These are phyloP conservation scores for Borostomias antarcticus DNA, from an alignment of 2,797 vertebrate species.

Conservation along the genomic window DNA sequence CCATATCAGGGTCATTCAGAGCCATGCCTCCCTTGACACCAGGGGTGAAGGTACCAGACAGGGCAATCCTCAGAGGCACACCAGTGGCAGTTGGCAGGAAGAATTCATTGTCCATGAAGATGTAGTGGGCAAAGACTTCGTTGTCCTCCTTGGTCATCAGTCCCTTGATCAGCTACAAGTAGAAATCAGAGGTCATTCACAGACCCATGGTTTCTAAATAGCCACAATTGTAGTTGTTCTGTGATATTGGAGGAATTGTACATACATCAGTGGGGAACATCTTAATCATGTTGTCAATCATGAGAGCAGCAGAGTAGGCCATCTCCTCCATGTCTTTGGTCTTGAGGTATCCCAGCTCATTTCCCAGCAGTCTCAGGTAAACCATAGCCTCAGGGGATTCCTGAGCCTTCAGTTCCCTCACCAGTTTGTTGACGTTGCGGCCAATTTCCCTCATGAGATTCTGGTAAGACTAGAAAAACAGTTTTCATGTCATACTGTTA, in stretches of 20 bases:
- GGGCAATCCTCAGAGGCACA: conserved; percentile 85
- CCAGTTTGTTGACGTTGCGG: conserved; percentile 81
- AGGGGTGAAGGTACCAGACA: conserved; percentile 87
- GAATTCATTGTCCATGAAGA: conserved; percentile 96
- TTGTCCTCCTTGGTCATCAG: conserved; percentile 79
- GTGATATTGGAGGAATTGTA: no score
- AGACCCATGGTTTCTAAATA: no score
- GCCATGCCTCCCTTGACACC: conserved; percentile 82
- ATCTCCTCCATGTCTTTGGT: conserved; percentile 80
- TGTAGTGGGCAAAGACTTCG: conserved; percentile 90
- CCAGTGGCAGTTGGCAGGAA: conserved; percentile 90
- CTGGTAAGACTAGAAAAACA: conserved; percentile 63
- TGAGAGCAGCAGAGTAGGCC: conserved; percentile 67
- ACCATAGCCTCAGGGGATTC: conserved; percentile 87
- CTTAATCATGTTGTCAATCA: conserved; percentile 68
- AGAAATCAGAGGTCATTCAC: conserved; percentile 16
- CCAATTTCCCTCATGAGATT: conserved; percentile 80
- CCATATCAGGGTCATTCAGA: conserved; percentile 63
- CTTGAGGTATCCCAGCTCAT: conserved; percentile 91
- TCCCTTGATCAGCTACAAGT: conserved; percentile 76
- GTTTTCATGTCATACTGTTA: conserved; percentile 1
- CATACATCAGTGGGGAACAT: conserved; percentile 70
- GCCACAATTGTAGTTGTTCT: no score
- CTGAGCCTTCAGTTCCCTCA: conserved; percentile 77
- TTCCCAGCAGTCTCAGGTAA: conserved; percentile 88